Evolutionary conservation across 2,888 invertebrate genomes (phyloP).

Genomic region (Pristionchus mayeri): DNA sequence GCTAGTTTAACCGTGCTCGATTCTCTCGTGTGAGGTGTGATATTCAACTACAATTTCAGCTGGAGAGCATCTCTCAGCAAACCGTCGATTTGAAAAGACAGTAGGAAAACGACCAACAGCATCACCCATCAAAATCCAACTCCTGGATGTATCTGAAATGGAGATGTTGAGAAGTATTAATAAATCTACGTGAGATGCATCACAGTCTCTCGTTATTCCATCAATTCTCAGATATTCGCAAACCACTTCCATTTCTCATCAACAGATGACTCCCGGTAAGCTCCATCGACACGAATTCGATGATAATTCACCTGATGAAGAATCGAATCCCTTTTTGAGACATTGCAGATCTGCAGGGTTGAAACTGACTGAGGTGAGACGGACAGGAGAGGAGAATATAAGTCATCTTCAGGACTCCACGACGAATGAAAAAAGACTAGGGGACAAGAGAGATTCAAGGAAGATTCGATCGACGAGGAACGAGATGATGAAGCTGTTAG

Average conservation of each 20-base stretch:
- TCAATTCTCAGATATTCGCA: slow-evolving; percentile 7
- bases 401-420: neutral
- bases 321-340: neutral
- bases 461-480: slow-evolving; percentile 28
- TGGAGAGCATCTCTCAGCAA: neutral
- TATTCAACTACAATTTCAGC: neutral
- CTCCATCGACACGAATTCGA: slow-evolving; percentile 5
- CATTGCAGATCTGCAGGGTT: neutral
- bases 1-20: too few species aligned
- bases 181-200: slow-evolving; percentile 50
- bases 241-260: neutral
- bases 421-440: neutral
- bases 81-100: neutral
- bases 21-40: too few species aligned
- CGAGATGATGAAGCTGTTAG: slow-evolving; percentile 33
- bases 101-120: neutral
- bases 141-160: slow-evolving; percentile 54
- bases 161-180: slow-evolving; percentile 59
- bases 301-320: neutral
- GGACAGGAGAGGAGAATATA: neutral
- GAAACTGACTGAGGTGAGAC: neutral
- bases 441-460: neutral
- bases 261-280: neutral
- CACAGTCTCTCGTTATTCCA: neutral
- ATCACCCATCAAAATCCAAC: neutral